phyloP scores from a whole-genome alignment of 2,888 invertebrate genomes.

The Meteorus colon region DNA sequence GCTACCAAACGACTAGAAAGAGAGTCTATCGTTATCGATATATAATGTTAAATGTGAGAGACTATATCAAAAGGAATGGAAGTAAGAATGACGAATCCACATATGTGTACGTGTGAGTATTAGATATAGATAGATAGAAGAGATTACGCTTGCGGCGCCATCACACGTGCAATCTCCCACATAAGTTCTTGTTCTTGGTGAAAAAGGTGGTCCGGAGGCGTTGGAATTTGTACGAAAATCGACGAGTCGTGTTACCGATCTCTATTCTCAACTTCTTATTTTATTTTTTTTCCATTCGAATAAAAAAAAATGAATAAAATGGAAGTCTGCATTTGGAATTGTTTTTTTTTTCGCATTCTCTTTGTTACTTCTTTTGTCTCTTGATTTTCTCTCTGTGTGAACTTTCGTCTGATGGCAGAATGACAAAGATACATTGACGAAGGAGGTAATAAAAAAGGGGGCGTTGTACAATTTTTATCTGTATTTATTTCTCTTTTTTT shows the following conservation, averaged over 20 bases:
- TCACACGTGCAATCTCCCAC: constrained; percentile 54
- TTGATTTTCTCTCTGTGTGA: constrained; percentile 1
- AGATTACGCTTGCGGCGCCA: constrained; percentile 44
- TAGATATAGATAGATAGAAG: constrained; percentile 39
- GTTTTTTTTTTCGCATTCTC: constrained; percentile 11
- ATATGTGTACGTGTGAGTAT: constrained; percentile 19
- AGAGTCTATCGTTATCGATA: constrained; percentile 15
- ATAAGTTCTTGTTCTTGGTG: constrained; percentile 58
- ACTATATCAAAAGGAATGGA: not conserved
- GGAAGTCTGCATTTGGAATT: not conserved
- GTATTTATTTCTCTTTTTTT: not conserved
- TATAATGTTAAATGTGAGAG: not conserved
- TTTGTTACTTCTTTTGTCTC: constrained; percentile 13
- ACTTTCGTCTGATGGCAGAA: not conserved
- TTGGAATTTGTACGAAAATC: constrained; percentile 26
- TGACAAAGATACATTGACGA: not conserved
- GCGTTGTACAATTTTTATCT: not conserved
- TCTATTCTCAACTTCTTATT: constrained; percentile 27
- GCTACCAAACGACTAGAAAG: not conserved
- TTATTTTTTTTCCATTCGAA: constrained; percentile 15
- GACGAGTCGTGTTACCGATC: constrained; percentile 43
- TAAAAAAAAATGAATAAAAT: not conserved
- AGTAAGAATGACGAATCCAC: not conserved
- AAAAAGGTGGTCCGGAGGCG: constrained; percentile 28
- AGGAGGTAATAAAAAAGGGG: not conserved